Conservation (phyloP, 2,113 vertebrate species). For the Andinoacara biseriatus region DNA sequence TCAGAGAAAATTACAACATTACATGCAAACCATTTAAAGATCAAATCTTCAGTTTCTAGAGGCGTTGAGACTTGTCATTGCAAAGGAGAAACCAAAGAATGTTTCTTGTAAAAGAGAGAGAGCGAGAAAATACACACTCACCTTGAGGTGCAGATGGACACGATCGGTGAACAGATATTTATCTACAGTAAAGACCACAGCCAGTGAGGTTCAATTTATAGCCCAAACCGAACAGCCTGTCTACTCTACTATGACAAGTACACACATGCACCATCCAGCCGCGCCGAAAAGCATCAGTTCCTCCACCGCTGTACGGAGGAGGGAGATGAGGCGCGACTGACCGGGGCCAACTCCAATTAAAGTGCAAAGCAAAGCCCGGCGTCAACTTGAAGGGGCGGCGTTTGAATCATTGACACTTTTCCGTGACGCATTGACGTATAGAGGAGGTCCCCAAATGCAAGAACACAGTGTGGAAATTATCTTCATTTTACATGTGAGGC, state of each 20-base stretch:
- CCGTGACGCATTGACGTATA: slow-evolving; percentile 46
- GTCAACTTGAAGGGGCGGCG: slow-evolving; percentile 12
- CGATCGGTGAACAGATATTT: background rate
- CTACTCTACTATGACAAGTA: slow-evolving; percentile 17
- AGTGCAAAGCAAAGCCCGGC: background rate
- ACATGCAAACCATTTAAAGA: background rate
- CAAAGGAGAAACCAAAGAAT: background rate
- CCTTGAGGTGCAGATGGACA: slow-evolving; percentile 44
- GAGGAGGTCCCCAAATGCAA: slow-evolving; percentile 26
- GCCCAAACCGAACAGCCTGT: background rate
- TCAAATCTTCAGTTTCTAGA: background rate
- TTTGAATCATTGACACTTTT: slow-evolving; percentile 40
- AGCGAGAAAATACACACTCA: slow-evolving; percentile 48
- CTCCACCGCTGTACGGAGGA: slow-evolving; percentile 25
- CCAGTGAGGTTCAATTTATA: background rate
- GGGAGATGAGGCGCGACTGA: slow-evolving; percentile 27
- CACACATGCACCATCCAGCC: slow-evolving; percentile 29
- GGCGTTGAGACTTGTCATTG: background rate
- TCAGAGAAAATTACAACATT: background rate
- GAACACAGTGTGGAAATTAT: background rate
- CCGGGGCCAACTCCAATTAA: slow-evolving; percentile 40
- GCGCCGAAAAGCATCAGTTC: slow-evolving; percentile 29
- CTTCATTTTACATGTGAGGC: background rate
- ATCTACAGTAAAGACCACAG: background rate
- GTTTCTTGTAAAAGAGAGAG: background rate